Base-by-base conservation (phyloP, 1,140 invertebrate genomes). In the Drosophila sp. region DNA sequence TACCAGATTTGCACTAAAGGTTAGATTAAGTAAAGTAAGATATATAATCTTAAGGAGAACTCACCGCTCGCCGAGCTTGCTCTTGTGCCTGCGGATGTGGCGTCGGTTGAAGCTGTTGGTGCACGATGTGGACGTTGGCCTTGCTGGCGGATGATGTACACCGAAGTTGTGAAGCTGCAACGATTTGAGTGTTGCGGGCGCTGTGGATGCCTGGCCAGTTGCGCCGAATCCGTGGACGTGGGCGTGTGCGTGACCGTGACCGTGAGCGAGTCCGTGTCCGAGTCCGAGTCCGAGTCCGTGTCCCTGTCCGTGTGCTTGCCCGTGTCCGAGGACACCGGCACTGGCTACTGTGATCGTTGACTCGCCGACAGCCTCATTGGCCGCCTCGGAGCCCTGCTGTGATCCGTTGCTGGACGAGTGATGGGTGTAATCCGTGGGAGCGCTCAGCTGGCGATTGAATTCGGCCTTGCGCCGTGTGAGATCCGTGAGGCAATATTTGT, bases 391-490 rank as follows among this genome's bases (percentile, higher is more conserved):
- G 41, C 81, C 81, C 59, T 86, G 83, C 78, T 86, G 83, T 2
- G 79, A 89, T 25, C 89, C 79, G 89, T 90, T 91, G 67, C 77
- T 89, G 53, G 78, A 87, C 46, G 78, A 83, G 57, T 91, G 86
- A 38, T 80, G 80, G 7, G 89, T 90, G 41, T 84, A 91, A 59
- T 91, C 87, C 27, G 84, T 91, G 27, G 91, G 91, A 0, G 91
- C 91, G 64, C 91, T 92, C 21, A 92, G 76, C 80, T 92, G 91
- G 56, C 91, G 91, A 90, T 92, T 92, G 65, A 92, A 92, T 45
- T 91, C 91, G 58, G 90, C 86, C 76, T 92, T 92, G 69, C 90
- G 90, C n/a, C 89, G 86, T 27, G 79, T 91, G 27, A 91, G 59
- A 71, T 91, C 90, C 36, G 90, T 91, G 25, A 91, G 76, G 72